Conservation (phyloP, 2,113 vertebrate genomes). For the Ameiurus melas region DNA sequence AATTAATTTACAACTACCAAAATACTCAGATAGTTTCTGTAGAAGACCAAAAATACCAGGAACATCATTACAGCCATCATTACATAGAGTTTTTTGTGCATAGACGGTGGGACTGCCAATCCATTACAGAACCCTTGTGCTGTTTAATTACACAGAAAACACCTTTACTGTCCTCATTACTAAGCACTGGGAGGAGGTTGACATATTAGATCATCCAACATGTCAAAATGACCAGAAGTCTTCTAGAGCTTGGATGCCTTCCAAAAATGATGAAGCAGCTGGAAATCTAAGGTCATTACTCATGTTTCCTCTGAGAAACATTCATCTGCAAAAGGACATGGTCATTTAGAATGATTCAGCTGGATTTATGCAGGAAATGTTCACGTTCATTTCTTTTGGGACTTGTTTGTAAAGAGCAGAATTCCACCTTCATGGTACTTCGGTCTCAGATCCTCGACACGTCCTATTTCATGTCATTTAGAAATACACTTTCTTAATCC, state of each 20-base stretch:
- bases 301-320: background rate
- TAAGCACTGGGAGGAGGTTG: background rate
- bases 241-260: background rate
- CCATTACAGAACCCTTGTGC: background rate
- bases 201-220: background rate
- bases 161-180: background rate
- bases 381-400: background rate
- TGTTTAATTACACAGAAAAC: constrained; percentile 12
- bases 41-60: background rate
- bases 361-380: background rate
- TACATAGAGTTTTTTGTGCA: background rate
- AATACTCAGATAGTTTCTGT: no score
- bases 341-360: background rate
- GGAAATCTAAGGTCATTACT: background rate
- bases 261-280: background rate
- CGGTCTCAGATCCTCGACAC: background rate
- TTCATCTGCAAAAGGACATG: background rate
- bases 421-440: background rate
- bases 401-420: background rate
- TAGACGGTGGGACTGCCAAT: background rate
- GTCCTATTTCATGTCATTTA: background rate
- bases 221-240: background rate
- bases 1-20: background rate
- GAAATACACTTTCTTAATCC: background rate
- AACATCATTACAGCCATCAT: background rate